Base-by-base conservation (phyloP, 1,140 invertebrate species). In the Drosophila bocki region DNA sequence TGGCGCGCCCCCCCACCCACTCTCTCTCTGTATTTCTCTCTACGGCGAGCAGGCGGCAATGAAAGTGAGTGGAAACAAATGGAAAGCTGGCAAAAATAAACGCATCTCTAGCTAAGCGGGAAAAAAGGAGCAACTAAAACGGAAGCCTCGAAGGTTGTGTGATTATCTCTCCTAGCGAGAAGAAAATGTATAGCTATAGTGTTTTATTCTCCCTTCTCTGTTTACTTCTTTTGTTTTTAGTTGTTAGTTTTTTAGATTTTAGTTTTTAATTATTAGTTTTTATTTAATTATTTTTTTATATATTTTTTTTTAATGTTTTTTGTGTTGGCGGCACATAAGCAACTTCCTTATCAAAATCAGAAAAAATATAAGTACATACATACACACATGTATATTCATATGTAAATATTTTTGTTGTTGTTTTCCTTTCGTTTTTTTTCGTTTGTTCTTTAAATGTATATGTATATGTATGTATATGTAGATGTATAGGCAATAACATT, bases 401-500 rank as follows among this genome's bases (percentile, higher is more conserved):
- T 83, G 78, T 83, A 69, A 65, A 61, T 83, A 83, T 61, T 75
- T 78, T 42, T 60, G 44, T 76, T 53, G 48, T 22, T 50, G 44
- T 48, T 48, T 26, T 48, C n/a, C 26, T 5, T 29, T 29, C 3
- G 3, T 15, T 15, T 9, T 7, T 60, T 42, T 37, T 37, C 7
- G 32, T 54, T 65, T 50, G 53, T 71, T 72, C 45, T 48, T 60
- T 59, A 51, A 61, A 76, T 68, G 70, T 75, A 77, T 67, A 53
- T 53, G 50, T 67, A 53, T 53, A 35, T 54, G 33, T 54, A 62
- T 78, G 58, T 81, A 74, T 77, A 62, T 87, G 60, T 87, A 57
- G 29, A 65, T 88, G 85, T 84, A 87, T 88, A 87, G 88, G 84
- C 84, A 88, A 88, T 84, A 87, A 87, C 84, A 87, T 88, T 88